Evolutionary conservation across 2,797 vertebrate genomes (phyloP).

Genomic region (Tauraco hartlaubi): DNA sequence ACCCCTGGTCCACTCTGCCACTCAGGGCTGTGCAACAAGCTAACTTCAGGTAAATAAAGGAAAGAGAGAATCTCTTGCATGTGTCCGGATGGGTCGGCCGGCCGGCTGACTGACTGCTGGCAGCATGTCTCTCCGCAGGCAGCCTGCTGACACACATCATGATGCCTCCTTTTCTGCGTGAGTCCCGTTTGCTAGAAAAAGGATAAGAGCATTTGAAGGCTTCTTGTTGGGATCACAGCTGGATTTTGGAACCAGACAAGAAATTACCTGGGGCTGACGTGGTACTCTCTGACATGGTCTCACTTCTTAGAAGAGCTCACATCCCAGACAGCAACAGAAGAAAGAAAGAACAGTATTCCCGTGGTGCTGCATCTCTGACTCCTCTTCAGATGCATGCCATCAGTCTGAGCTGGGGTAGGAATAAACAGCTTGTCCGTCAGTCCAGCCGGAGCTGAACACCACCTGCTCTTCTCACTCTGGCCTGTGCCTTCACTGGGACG

Average conservation of each 20-base stretch:
- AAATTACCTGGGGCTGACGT: not conserved
- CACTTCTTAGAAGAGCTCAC: not conserved
- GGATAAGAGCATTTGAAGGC: not conserved
- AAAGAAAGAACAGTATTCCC: not conserved
- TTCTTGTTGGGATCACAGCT: not conserved
- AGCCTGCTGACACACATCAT: not conserved
- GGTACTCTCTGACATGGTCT: not conserved
- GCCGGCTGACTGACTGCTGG: not conserved
- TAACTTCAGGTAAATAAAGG: not conserved
- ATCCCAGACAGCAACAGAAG: not conserved
- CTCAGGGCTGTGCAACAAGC: not conserved
- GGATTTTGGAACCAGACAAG: not conserved
- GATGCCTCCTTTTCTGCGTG: not conserved
- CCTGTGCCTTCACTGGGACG: not conserved
- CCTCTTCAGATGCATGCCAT: not conserved
- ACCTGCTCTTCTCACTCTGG: not conserved
- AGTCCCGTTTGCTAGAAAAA: not conserved
- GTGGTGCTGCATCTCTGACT: accelerated
- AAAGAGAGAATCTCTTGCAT: not conserved
- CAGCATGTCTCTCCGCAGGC: not conserved
- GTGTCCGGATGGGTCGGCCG: not conserved
- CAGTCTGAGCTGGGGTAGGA: not conserved
- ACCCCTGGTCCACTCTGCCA: not conserved
- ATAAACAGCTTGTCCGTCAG: accelerated
- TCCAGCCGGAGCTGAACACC: not conserved